These are phyloP conservation scores for Setophaga petechia DNA, from an alignment of 2,113 vertebrate species.

Conservation along the genomic window DNA sequence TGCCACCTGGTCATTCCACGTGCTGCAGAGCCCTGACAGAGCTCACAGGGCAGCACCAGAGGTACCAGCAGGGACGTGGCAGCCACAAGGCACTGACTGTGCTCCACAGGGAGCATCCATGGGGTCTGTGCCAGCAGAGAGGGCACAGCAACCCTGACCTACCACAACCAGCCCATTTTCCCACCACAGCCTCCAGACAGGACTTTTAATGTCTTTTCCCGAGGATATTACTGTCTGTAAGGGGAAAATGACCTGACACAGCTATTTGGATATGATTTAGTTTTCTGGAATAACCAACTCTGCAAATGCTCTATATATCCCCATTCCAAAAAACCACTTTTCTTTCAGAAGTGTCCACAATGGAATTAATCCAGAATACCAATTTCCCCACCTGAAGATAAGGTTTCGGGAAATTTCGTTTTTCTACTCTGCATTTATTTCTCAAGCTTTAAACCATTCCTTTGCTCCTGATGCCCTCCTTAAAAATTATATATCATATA, in stretches of 20 bases:
- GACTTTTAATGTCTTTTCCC: not conserved
- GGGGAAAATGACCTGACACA: not conserved
- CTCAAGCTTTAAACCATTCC: not conserved
- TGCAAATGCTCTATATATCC: not conserved
- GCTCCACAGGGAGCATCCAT: not conserved
- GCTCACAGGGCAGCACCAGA: not conserved
- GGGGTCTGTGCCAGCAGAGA: not conserved
- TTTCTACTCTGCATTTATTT: not conserved
- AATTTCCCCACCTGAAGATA: constrained; percentile 12
- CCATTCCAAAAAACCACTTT: constrained; percentile 38
- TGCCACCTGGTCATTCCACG: not conserved
- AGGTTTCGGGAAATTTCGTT: not conserved
- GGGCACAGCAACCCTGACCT: not conserved
- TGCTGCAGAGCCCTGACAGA: not conserved
- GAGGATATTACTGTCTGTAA: not conserved
- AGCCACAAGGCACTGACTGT: not conserved
- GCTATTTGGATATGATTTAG: constrained; percentile 36
- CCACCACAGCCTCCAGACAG: not conserved
- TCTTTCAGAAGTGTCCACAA: constrained; percentile 21
- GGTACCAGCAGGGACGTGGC: fast-evolving
- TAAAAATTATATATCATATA: not conserved
- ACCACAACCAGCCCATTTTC: not conserved
- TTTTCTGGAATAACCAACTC: constrained; percentile 32
- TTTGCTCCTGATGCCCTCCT: not conserved
- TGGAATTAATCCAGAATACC: constrained; percentile 51